Base-by-base conservation (phyloP, 2,797 vertebrate species). In the Pristis pectinata region DNA sequence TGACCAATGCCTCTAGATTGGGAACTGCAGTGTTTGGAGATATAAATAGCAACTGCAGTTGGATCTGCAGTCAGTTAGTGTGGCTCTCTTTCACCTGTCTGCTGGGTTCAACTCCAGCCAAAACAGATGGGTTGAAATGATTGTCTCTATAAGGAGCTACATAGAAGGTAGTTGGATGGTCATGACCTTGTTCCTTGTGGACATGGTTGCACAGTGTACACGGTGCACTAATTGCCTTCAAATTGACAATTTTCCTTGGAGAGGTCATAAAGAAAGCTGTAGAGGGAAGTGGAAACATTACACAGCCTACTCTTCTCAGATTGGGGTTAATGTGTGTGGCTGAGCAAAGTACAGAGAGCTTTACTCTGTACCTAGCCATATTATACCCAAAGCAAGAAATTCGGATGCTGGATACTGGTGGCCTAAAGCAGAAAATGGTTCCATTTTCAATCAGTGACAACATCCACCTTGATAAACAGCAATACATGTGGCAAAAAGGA, bases 161-260 rank as follows among this genome's bases (percentile, higher is more conserved):
- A 64, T 10, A 3, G 64, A 91, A 67, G 9, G n/a, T n/a, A 24
- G 87, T 91, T 91, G 59, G 87, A 64, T 24, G 17, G 61, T 67
- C 8, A 0, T 10, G 59, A 91, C 59, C 61, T 64, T 67, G 61
- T 91, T 91, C 87, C 87, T 64, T 91, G 61, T 41, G 37, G n/a
- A 67, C 87, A 67, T 67, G 61, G n/a, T 7, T 67, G n/a, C 87
- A 67, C 87, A 67, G 59, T 67, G 61, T n/a, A 67, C 37, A 27
- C 19, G 37, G 61, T 41, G 61, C 61, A 91, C 87, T 91, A 91
- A 91, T 91, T 91, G 87, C 61, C 87, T 41, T 91, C 87, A 91
- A 24, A 67, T 91, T 91, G 87, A 67, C 87, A 91, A 64, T 91
- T 0, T 91, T 91, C 41, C 59, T 91, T 91, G 87, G 59, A 67